Evolutionary conservation across 92 coral and sea anemone genomes (phyloP), one percentile per base, ranked within the genome.

Genomic region (Plumapathes pennacea): DNA sequence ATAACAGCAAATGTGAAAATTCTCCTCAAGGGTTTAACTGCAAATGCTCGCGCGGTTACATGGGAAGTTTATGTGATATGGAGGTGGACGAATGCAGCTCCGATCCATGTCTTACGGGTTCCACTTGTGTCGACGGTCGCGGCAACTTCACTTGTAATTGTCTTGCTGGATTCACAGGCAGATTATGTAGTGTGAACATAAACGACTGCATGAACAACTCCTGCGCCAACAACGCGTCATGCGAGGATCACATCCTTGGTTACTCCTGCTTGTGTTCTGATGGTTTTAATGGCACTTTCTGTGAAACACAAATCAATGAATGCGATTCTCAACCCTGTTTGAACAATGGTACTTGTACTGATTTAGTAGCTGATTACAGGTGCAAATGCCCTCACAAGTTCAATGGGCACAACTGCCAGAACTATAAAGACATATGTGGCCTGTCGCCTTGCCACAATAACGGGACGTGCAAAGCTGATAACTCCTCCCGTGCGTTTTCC

Each of bases 171-270:
- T 72, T 50, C 32, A 78, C 63, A 5, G 90, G 90, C 14, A 54
- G 54, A 33, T 25, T 50, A 1, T 84, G 90, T 36, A 77, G 67
- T 0, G 20, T 13, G 4, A 78, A 78, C 37, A 66, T 84, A 2
- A 69, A 84, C 22, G 90, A 84, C 21, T 84, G 90, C 26, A 32
- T 37, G 1, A 57, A 55, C 18, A 73, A 84, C 50, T 38, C 40
- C 12, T 84, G 90, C 28, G 29, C 25, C 54, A 84, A 84, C 40
- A 84, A 84, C 28, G 90, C 90, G 20, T 64, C 86, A 2, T 84
- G 86, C 26, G 13, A 60, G 29, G 90, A 84, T 46, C 54, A 49
- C 22, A 53, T 53, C 1, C 44, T 45, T 11, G 62, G 76, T 1
- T 84, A 84, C 49, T 6, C 54, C 28, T 84, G 90, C 22, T 38